Conservation (phyloP, 2,888 invertebrate genomes). For the Drosophila quinaria region DNA sequence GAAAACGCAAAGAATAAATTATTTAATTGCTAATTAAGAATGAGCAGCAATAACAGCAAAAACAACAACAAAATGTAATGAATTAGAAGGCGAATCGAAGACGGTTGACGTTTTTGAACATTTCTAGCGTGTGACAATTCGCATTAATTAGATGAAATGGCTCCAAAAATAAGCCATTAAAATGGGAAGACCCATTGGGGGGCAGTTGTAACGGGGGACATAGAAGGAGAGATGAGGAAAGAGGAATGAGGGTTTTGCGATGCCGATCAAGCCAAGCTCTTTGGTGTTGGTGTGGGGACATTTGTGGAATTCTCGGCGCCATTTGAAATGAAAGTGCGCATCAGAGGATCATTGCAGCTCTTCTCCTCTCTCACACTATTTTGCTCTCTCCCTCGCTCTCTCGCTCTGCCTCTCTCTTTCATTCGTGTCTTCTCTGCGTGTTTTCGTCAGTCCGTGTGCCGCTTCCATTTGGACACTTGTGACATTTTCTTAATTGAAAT, state of each 20-base stretch:
- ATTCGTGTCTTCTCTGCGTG: conserved; percentile 44
- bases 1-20: conserved; percentile 79
- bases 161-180: conserved; percentile 75
- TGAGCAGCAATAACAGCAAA: conserved; percentile 47
- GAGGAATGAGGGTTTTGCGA: neutral
- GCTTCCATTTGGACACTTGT: conserved; percentile 74
- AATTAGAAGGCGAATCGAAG: conserved; percentile 76
- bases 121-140: conserved; percentile 81
- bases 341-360: conserved; percentile 22
- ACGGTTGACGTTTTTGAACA: conserved; percentile 45
- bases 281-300: neutral
- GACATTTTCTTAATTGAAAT: conserved; percentile 83
- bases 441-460: conserved; percentile 37
- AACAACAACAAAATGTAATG: conserved; percentile 55
- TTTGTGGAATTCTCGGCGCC: conserved; percentile 13
- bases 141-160: conserved; percentile 79
- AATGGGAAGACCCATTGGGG: conserved; percentile 11
- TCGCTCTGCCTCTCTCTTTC: neutral
- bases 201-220: neutral
- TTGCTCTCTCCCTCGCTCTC: neutral
- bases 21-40: conserved; percentile 82
- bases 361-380: neutral
- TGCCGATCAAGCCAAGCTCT: conserved; percentile 29
- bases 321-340: conserved; percentile 60
- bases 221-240: neutral